phyloP scores from a whole-genome alignment of 2,888 invertebrate genomes.

The Meloe dianella region DNA sequence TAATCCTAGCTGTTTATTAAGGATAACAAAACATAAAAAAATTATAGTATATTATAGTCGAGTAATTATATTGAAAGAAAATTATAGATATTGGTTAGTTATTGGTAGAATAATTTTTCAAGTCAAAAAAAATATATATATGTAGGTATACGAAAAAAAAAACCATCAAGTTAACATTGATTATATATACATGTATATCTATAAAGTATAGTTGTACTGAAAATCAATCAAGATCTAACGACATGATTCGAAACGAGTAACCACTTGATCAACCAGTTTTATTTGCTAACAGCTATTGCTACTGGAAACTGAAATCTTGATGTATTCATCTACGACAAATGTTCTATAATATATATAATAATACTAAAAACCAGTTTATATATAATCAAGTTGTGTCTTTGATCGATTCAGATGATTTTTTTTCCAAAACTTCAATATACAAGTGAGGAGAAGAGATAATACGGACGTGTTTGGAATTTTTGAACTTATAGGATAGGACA shows the following conservation, averaged over 20 bases:
- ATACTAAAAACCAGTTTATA: conserved; percentile 8
- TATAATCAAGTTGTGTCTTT: conserved; percentile 35
- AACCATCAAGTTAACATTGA: conserved; percentile 47
- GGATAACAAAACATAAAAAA: conserved; percentile 44
- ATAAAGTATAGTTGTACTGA: conserved; percentile 35
- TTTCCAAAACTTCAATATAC: conserved; percentile 16
- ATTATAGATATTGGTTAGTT: conserved; percentile 50
- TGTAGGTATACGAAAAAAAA: too few species aligned
- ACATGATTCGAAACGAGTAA: conserved; percentile 29
- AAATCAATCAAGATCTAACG: conserved; percentile 21
- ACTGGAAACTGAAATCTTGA: conserved; percentile 50
- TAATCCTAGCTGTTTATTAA: conserved; percentile 11
- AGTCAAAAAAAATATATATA: too few species aligned
- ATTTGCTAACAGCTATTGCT: conserved; percentile 55
- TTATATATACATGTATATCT: conserved; percentile 38
- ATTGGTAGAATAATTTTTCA: too few species aligned
- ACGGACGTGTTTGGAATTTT: conserved; percentile 53
- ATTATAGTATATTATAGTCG: conserved; percentile 39
- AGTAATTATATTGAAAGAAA: conserved; percentile 46
- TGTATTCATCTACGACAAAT: conserved; percentile 40
- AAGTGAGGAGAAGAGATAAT: conserved; percentile 48
- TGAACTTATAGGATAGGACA: conserved; percentile 39
- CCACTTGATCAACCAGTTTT: conserved; percentile 51
- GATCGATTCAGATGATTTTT: conserved; percentile 41
- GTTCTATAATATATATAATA: conserved; percentile 9